Evolutionary conservation across 2,797 vertebrate genomes (phyloP).

Genomic region (Sebastes melanostomus): DNA sequence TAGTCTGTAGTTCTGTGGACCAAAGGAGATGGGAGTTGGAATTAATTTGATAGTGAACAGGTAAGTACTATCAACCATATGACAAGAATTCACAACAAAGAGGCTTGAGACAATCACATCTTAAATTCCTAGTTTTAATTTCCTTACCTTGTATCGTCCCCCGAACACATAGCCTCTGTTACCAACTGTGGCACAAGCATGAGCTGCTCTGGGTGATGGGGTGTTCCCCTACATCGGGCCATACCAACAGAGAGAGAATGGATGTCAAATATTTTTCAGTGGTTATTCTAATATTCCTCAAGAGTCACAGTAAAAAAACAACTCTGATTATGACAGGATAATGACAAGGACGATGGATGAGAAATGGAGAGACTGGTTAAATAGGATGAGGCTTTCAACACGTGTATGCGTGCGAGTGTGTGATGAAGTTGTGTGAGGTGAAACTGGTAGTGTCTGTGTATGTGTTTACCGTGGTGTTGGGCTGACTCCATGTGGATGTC

Average conservation of each 20-base stretch:
- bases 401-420: neutral
- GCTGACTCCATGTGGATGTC: slow-evolving; percentile 91
- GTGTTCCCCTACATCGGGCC: slow-evolving; percentile 84
- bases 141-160: slow-evolving; percentile 90
- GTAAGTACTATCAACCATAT: neutral
- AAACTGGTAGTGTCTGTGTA: neutral
- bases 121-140: neutral
- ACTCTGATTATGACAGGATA: neutral
- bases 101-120: neutral
- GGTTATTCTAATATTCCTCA: neutral
- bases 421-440: neutral
- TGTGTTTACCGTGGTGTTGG: slow-evolving; percentile 87
- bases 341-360: neutral
- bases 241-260: neutral
- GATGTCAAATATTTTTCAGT: neutral
- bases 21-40: neutral
- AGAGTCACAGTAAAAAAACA: neutral
- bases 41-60: neutral
- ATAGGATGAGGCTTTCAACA: neutral
- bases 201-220: slow-evolving; percentile 93
- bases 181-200: slow-evolving; percentile 91
- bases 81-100: neutral
- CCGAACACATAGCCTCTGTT: slow-evolving; percentile 95
- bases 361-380: neutral
- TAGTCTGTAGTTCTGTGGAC: slow-evolving; percentile 88